phyloP scores from a whole-genome alignment of 2,113 vertebrate genomes.

The Albula glossodonta region DNA sequence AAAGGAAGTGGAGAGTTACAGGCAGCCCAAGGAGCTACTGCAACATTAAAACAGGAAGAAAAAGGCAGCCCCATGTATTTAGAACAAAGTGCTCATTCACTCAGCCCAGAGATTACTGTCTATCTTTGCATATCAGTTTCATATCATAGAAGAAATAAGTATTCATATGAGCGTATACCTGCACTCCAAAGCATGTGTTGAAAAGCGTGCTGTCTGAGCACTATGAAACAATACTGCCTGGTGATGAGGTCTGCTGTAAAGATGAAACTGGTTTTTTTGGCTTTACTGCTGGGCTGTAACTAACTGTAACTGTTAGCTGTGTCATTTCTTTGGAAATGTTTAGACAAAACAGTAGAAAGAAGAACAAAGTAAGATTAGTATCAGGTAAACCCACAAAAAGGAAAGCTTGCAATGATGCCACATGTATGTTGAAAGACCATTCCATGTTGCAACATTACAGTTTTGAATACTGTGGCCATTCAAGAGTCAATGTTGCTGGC shows the following conservation, averaged over 20 bases:
- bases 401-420: background rate
- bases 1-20: background rate
- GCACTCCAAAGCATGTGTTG: background rate
- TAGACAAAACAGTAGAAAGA: background rate
- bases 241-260: background rate
- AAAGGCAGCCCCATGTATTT: background rate
- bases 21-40: background rate
- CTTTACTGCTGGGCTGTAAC: background rate
- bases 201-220: background rate
- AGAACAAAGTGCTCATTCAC: background rate
- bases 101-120: background rate
- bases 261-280: background rate
- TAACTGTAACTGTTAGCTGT: background rate
- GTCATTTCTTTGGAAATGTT: background rate
- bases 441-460: background rate
- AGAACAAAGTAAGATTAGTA: background rate
- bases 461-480: background rate
- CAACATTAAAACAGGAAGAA: background rate
- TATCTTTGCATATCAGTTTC: background rate
- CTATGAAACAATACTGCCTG: background rate
- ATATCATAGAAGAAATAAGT: background rate
- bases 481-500: background rate
- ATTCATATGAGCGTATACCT: background rate
- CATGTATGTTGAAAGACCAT: background rate
- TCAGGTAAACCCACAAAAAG: background rate